phyloP scores from a whole-genome alignment of 2,113 vertebrate species.

The Peromyscus leucopus region DNA sequence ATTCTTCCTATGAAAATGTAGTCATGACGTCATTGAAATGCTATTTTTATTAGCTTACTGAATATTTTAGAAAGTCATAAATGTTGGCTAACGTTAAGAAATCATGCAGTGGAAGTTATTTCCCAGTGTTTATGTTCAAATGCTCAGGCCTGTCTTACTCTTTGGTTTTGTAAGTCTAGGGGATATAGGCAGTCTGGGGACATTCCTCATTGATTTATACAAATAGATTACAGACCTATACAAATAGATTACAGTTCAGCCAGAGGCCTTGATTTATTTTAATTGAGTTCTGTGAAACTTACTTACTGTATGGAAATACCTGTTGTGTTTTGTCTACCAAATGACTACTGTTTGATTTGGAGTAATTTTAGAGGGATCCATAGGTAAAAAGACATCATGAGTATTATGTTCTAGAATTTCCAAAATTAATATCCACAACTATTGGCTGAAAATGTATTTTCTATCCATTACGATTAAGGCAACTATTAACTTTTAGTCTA shows the following conservation, averaged over 20 bases:
- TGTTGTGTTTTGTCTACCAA: conserved; percentile 43
- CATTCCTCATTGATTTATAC: conserved; percentile 87
- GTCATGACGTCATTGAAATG: conserved; percentile 63
- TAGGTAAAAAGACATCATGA: conserved; percentile 38
- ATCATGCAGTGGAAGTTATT: conserved; percentile 85
- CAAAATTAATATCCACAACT: conserved; percentile 48
- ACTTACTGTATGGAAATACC: conserved; percentile 23
- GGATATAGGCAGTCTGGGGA: conserved; percentile 82
- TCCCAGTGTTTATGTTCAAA: conserved; percentile 87
- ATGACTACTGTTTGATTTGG: conserved; percentile 14
- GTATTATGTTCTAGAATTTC: conserved; percentile 59
- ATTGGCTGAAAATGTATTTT: conserved; percentile 50
- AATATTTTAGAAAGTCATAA: conserved; percentile 82
- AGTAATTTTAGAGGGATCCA: neutral
- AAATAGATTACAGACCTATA: conserved; percentile 84
- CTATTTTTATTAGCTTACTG: conserved; percentile 77
- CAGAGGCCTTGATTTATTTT: conserved; percentile 71
- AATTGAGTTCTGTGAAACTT: conserved; percentile 64
- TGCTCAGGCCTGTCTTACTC: conserved; percentile 87
- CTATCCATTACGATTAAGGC: neutral
- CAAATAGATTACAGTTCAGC: conserved; percentile 77
- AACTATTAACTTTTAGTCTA: conserved; percentile 18
- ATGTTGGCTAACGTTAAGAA: conserved; percentile 84
- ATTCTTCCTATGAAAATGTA: conserved; percentile 65
- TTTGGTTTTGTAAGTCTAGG: conserved; percentile 86